These are phyloP conservation scores for Sebastes elongatus DNA, from an alignment of 2,797 vertebrate genomes.

Conservation along the genomic window DNA sequence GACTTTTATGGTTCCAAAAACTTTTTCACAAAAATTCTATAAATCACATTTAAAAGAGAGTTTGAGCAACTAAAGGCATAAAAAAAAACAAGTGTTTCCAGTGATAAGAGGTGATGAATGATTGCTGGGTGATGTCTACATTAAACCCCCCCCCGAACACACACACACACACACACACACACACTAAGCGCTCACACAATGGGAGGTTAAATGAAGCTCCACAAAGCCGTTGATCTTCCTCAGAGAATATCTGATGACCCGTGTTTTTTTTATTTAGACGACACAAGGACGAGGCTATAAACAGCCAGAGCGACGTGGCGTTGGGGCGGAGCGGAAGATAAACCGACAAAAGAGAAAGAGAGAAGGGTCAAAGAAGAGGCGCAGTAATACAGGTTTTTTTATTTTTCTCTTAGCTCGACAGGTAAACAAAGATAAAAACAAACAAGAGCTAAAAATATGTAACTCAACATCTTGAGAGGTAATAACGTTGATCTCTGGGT, in stretches of 20 bases:
- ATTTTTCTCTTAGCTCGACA: no score
- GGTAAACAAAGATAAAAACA: no score
- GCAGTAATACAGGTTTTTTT: no score
- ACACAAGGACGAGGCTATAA: constrained; percentile 29
- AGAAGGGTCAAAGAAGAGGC: no score
- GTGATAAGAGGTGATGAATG: neutral
- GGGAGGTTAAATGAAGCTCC: constrained; percentile 41
- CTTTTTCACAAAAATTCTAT: neutral
- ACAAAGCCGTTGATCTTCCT: constrained; percentile 40
- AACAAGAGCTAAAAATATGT: no score
- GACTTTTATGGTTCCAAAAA: neutral
- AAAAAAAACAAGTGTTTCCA: neutral
- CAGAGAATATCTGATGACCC: constrained; percentile 42
- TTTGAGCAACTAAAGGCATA: neutral
- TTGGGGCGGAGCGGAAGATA: no score
- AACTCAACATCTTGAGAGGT: no score
- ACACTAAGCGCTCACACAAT: constrained; percentile 10
- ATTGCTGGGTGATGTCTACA: neutral
- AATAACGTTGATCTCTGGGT: no score
- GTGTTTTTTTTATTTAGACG: constrained; percentile 34
- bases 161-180: neutral
- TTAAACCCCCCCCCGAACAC: no score
- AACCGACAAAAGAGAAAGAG: no score
- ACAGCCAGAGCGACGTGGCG: neutral
- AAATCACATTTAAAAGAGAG: neutral